Percentiles rank a stretch among this genome's conserved stretches.
These are phyloP conservation scores for Manis pentadactyla DNA, from an alignment of 2,797 vertebrate species.

Conservation along the genomic window DNA sequence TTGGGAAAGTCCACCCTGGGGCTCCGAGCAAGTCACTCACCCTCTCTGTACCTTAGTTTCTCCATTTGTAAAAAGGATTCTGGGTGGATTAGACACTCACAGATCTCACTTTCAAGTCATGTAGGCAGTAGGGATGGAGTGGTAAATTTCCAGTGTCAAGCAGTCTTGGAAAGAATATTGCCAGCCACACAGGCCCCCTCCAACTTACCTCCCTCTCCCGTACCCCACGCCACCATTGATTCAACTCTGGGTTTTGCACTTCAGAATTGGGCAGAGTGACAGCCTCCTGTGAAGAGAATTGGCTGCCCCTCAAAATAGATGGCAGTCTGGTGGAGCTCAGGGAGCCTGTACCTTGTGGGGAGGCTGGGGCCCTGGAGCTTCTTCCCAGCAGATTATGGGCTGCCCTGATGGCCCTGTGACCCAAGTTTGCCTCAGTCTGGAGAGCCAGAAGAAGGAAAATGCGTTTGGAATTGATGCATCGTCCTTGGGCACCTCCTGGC, in stretches of 20 bases:
- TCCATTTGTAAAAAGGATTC: background rate
- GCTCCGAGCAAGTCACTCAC: background rate
- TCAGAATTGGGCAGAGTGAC: background rate
- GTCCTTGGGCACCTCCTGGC: background rate
- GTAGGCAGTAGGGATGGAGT: background rate
- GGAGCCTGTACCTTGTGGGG: background rate
- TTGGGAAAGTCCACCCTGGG: background rate
- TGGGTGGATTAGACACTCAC: background rate
- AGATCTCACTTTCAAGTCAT: background rate
- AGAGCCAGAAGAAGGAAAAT: background rate
- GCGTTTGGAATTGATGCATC: background rate
- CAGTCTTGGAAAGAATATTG: background rate
- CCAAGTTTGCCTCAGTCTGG: background rate
- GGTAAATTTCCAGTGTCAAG: background rate
- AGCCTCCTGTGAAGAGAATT: background rate
- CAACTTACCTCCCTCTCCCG: background rate
- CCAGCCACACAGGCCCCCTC: fast-evolving
- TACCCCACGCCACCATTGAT: background rate
- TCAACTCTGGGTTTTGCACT: background rate
- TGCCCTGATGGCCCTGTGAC: background rate
- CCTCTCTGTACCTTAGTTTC: background rate
- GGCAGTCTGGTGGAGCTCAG: background rate
- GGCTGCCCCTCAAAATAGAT: background rate
- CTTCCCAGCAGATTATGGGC: background rate
- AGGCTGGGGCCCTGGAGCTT: background rate